Evolutionary conservation across 1,140 invertebrate species (phyloP).

Genomic region (Thaumetopoea pityocampa): DNA sequence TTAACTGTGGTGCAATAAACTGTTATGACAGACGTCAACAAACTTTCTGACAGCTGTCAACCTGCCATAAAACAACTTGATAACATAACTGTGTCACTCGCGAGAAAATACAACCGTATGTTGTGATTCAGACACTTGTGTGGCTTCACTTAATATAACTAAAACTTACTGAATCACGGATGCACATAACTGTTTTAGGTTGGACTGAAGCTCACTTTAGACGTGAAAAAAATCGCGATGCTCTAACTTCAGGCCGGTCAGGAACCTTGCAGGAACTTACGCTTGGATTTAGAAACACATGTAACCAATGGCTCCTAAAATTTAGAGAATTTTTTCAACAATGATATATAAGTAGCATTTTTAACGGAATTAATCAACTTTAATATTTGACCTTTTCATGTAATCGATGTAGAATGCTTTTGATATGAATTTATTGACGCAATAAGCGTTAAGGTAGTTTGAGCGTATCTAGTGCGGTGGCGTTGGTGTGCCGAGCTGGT

Average conservation of each 20-base stretch:
- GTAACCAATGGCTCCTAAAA: conserved; percentile 27
- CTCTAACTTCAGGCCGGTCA: too few species aligned
- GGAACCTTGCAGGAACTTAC: conserved; percentile 2
- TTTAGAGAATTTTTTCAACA: conserved; percentile 27
- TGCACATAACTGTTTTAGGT: too few species aligned
- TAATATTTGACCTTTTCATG: conserved; percentile 11
- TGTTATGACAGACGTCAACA: conserved; percentile 3
- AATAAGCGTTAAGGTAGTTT: conserved; percentile 12
- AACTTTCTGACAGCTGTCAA: conserved; percentile 8
- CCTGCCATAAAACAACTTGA: conserved; percentile 1
- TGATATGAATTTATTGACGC: conserved; percentile 19
- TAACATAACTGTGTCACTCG: conserved; percentile 2
- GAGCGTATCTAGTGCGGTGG: conserved; percentile 16
- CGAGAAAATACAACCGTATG: background rate
- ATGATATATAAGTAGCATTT: conserved; percentile 17
- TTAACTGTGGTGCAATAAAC: too few species aligned
- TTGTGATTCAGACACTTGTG: too few species aligned
- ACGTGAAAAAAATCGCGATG: too few species aligned
- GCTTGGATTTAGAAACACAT: conserved; percentile 16
- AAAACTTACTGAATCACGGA: too few species aligned
- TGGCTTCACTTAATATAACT: too few species aligned
- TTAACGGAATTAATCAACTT: conserved; percentile 17
- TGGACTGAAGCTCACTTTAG: too few species aligned
- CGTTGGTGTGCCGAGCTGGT: conserved; percentile 20
- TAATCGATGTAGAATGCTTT: conserved; percentile 20